A percentile compares a stretch with the other conserved stretches of the same genome.
Conservation (phyloP, 2,888 invertebrate genomes). For the Latrodectus hesperus region DNA sequence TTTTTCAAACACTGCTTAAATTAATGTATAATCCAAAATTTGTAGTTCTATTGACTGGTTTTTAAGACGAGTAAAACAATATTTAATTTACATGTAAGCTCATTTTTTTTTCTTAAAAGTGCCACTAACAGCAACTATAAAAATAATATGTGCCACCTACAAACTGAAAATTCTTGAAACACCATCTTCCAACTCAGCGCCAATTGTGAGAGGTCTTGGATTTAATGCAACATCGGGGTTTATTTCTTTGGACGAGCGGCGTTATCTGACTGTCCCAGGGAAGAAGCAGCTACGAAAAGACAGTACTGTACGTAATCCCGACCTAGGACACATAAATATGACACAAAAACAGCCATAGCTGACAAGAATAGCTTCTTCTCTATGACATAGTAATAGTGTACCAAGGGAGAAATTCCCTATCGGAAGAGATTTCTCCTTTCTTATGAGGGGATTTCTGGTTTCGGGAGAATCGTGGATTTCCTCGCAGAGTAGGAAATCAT, state of each 20-base stretch:
- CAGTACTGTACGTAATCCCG: constrained; percentile 46
- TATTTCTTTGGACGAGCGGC: constrained; percentile 48
- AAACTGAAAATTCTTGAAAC: constrained; percentile 17
- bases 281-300: constrained; percentile 34
- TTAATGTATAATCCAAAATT: too few species aligned
- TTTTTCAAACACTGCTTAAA: too few species aligned
- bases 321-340: constrained; percentile 52
- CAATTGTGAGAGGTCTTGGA: constrained; percentile 7
- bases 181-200: not conserved
- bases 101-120: too few species aligned
- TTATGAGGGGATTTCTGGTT: constrained; percentile 27
- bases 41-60: too few species aligned
- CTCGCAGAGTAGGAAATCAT: not conserved
- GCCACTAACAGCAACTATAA: too few species aligned
- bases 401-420: constrained; percentile 29
- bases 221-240: constrained; percentile 42
- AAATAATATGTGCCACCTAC: constrained; percentile 29
- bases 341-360: constrained; percentile 50
- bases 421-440: not conserved
- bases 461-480: constrained; percentile 15
- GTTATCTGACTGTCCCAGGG: constrained; percentile 55
- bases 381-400: constrained; percentile 48
- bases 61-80: too few species aligned
- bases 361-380: constrained; percentile 51
- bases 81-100: too few species aligned